phyloP scores from a whole-genome alignment of 2,113 vertebrate species.

The Callithrix jacchus region DNA sequence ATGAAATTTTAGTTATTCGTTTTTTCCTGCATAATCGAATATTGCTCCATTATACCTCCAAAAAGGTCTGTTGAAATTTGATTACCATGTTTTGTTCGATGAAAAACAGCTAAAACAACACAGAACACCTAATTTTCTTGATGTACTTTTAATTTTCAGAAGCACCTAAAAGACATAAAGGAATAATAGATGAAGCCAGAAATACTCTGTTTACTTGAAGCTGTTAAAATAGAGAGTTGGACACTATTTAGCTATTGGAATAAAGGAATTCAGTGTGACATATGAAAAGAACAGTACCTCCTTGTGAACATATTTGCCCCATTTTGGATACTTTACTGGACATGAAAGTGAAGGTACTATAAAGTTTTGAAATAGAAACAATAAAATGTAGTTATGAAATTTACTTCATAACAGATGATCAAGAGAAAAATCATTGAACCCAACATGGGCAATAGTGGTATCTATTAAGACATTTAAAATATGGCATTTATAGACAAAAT shows the following conservation, averaged over 20 bases:
- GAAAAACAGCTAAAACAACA: neutral
- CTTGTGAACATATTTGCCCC: neutral
- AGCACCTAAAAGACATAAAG: neutral
- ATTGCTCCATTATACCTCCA: neutral
- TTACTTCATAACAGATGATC: neutral
- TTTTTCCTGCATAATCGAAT: neutral
- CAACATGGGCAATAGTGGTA: neutral
- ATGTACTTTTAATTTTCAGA: neutral
- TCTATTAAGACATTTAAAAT: neutral
- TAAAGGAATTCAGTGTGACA: neutral
- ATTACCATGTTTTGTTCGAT: neutral
- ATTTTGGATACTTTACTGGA: neutral
- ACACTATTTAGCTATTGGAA: neutral
- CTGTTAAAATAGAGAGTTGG: slow-evolving; percentile 13
- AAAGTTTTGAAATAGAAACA: neutral
- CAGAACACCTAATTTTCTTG: neutral
- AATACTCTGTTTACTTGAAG: neutral
- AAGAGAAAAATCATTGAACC: slow-evolving; percentile 1
- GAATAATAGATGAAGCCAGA: neutral
- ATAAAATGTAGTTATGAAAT: neutral
- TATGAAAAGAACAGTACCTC: neutral
- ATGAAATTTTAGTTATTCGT: neutral
- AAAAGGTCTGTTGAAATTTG: slow-evolving; percentile 1
- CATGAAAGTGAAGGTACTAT: neutral
- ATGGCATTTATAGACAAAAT: neutral